Percentiles rank a stretch among this genome's conserved stretches.
phyloP scores from a whole-genome alignment of 2,888 invertebrate species.

The Drosophila eohydei region DNA sequence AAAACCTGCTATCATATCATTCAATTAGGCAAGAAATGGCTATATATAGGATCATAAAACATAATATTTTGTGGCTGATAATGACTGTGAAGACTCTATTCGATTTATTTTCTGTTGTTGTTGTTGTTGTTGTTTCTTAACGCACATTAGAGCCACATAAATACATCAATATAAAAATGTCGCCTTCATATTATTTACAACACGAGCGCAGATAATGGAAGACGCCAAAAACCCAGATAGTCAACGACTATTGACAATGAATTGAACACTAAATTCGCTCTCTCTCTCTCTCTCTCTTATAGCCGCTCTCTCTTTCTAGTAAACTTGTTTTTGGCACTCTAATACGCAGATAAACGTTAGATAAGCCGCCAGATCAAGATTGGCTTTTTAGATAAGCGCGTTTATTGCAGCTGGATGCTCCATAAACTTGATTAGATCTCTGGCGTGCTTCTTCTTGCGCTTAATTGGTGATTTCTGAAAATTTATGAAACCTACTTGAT shows the following conservation, averaged over 20 bases:
- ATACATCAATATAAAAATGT: slow-evolving; percentile 80
- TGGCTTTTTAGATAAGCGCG: slow-evolving; percentile 53
- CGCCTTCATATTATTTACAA: slow-evolving; percentile 67
- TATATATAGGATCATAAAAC: slow-evolving; percentile 77
- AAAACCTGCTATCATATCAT: slow-evolving; percentile 75
- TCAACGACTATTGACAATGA: slow-evolving; percentile 42
- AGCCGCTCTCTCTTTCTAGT: neutral
- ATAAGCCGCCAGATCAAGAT: slow-evolving; percentile 65
- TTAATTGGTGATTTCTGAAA: slow-evolving; percentile 17
- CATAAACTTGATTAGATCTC: slow-evolving; percentile 65
- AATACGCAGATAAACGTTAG: slow-evolving; percentile 66
- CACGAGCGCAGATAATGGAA: slow-evolving; percentile 66
- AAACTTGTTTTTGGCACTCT: slow-evolving; percentile 48
- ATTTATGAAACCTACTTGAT: slow-evolving; percentile 43
- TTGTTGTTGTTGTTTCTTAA: slow-evolving; percentile 51
- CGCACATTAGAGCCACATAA: slow-evolving; percentile 69
- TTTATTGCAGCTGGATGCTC: slow-evolving; percentile 61
- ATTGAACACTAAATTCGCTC: slow-evolving; percentile 3
- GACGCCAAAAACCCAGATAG: slow-evolving; percentile 56
- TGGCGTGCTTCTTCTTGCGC: slow-evolving; percentile 2
- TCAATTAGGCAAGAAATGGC: slow-evolving; percentile 77
- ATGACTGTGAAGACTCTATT: slow-evolving; percentile 41
- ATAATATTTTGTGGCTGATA: slow-evolving; percentile 66
- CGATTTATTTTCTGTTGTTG: slow-evolving; percentile 16
- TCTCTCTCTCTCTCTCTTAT: neutral